Evolutionary conservation across 2,888 invertebrate genomes (phyloP), one percentile per base, ranked within the genome.

Genomic region (Graphium colonna): DNA sequence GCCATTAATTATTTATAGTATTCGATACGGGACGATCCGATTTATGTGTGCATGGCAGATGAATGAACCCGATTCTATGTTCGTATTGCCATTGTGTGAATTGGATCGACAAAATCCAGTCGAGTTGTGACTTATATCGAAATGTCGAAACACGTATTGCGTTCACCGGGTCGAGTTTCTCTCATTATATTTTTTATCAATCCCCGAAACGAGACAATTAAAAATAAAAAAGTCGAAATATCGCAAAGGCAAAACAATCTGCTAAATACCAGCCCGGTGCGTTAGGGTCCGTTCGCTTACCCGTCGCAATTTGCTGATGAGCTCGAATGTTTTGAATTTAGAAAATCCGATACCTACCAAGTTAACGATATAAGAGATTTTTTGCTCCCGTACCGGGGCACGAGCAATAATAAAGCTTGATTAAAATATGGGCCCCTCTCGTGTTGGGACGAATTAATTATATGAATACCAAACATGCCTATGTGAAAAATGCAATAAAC

Each of bases 1-100:
- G 73, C 85, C 84, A 88, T 90, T 88, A 87, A 87, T 88, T 86
- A 87, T 88, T 86, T 83, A 87, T 84, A 86, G 83, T 84, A 84
- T 87, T 85, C 87, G 83, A 82, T 87, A 83, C 77, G 84, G 82
- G 81, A 82, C 76, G 77, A 75, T 74, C 55, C 79, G 82, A 87
- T 84, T 86, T 85, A 84, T 86, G 78, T 78, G 77, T 75, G 36
- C 36, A 65, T 36, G 48, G 49, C 71, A 73, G 76, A 76, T 73
- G 69, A 70, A 68, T 66, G 60, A 61, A 63, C 54, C 48, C 71
- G 71, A 73, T 67, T 72, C 65, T 64, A 65, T 67, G 63, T 63
- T 69, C 65, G 64, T 64, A 61, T 61, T 12, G n/a, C 7, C 67
- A 71, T 69, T 70, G 71, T 71, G 74, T 71, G 71, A 73, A 75